Base-by-base conservation (phyloP, 2,113 vertebrate species). In the Hemibagrus wyckioides region DNA sequence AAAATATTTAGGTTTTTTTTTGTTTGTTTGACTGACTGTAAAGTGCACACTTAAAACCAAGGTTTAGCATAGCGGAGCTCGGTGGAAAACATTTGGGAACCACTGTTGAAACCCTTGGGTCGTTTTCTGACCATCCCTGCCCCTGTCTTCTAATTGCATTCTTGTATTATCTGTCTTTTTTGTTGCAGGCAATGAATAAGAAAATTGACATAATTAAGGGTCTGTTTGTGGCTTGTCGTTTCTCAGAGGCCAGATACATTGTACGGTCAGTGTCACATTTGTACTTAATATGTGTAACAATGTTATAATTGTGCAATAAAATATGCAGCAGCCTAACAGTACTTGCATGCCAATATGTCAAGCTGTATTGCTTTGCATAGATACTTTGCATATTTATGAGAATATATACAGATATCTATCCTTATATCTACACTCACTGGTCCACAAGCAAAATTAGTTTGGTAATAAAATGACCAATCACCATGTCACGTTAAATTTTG, bases 201-300 rank as follows among this genome's bases (percentile, higher is more conserved):
- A 98, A 98, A 95, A 97, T 97, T 33, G 97, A 97, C 76, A 95
- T 98, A 92, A 97, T 98, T 92, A 98, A 98, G 93, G 94, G 96
- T 61, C 94, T 98, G 87, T 97, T 98, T 92, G 97, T 98, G 25
- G 97, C 97, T 1, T 98, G 97, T 88, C 96, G 96, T 79, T 95
- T 96, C 86, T 97, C 97, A 0, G 97, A 98, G 90, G 97, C 97
- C 44, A 95, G 97, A 61, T 98, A 94, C 91, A 96, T 98, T 3
- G 95, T 97, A 91, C 95, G 97, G 97, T 98, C 92, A 92, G 92
- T 86, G 28, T 52, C n/a, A 1, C 76, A 23, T 23, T 76, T 83
- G 2, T 50, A 36, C 50, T 56, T n/a, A 25, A 11, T 13, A 6
- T 7, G 4, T 84, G 23, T 88, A 41, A 69, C 4, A 44, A n/a